These are phyloP conservation scores for Musca vetustissima DNA, from an alignment of 1,140 invertebrate species.

Conservation along the genomic window DNA sequence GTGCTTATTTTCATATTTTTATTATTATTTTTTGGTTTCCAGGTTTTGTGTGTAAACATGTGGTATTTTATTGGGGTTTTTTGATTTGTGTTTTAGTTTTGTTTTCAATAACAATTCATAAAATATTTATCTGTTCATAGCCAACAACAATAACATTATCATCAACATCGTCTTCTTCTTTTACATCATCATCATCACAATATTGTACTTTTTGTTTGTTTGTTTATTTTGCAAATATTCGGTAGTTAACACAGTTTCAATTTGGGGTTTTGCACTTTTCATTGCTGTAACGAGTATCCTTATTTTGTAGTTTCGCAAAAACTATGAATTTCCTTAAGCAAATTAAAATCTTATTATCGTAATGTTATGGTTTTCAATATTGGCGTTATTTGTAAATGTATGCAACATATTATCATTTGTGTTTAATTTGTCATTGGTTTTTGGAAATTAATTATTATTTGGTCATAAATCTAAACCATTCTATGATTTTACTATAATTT, in stretches of 20 bases:
- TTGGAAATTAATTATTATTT: no score
- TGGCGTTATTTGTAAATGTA: neutral
- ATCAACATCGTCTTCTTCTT: no score
- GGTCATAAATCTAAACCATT: no score
- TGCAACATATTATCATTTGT: no score
- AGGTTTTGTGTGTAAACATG: neutral
- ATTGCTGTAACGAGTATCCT: neutral
- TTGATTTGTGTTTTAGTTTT: neutral
- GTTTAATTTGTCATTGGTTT: no score
- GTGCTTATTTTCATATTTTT: neutral
- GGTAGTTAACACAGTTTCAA: slow-evolving; percentile 13
- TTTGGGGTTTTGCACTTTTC: slow-evolving; percentile 17
- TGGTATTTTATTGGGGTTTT: neutral
- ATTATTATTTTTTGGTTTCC: neutral
- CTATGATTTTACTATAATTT: no score
- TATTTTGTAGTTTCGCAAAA: neutral
- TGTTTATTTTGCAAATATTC: slow-evolving; percentile 3
- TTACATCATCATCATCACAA: neutral
- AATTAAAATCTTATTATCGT: neutral
- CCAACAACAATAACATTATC: slow-evolving; percentile 15
- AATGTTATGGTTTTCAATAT: neutral
- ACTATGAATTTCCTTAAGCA: neutral
- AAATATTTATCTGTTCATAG: slow-evolving; percentile 11
- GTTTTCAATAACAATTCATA: slow-evolving; percentile 9
- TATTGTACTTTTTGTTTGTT: slow-evolving; percentile 13